Evolutionary conservation across 2,113 vertebrate species (phyloP).

Genomic region (Bambusicola thoracicus): DNA sequence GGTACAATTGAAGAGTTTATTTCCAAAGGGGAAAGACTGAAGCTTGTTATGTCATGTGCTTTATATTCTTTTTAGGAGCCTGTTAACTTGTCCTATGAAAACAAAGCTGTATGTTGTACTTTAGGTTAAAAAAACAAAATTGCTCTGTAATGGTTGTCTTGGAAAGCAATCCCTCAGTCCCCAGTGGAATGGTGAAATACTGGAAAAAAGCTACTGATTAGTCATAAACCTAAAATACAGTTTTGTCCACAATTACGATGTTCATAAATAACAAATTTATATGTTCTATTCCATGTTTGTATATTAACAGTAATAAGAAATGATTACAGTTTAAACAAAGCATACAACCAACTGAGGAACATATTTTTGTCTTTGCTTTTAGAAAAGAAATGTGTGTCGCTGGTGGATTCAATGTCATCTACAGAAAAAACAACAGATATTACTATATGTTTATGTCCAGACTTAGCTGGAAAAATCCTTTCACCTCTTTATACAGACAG

Average conservation of each 20-base stretch:
- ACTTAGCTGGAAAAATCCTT: not conserved
- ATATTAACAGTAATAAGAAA: not conserved
- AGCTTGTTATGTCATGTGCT: slow-evolving; percentile 9
- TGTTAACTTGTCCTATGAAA: slow-evolving; percentile 18
- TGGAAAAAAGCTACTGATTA: not conserved
- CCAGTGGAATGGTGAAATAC: not conserved
- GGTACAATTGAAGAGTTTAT: slow-evolving; percentile 9
- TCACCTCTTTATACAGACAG: not conserved
- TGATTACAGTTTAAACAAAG: not conserved
- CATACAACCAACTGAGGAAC: not conserved
- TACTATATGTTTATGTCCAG: not conserved
- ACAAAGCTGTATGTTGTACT: slow-evolving; percentile 3
- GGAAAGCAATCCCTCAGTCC: slow-evolving; percentile 11
- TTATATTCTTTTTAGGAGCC: slow-evolving; percentile 40
- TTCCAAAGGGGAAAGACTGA: slow-evolving; percentile 35
- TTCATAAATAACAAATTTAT: not conserved
- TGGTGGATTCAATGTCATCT: not conserved
- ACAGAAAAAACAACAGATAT: not conserved
- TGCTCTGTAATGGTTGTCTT: not conserved
- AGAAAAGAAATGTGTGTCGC: not conserved
- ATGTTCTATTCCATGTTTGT: not conserved
- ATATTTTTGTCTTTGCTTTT: not conserved
- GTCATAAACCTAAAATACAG: not conserved
- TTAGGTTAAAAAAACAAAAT: slow-evolving; percentile 30
- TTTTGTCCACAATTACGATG: not conserved